Conservation (phyloP, 2,888 invertebrate genomes). For the Agrilus cyanescens region DNA sequence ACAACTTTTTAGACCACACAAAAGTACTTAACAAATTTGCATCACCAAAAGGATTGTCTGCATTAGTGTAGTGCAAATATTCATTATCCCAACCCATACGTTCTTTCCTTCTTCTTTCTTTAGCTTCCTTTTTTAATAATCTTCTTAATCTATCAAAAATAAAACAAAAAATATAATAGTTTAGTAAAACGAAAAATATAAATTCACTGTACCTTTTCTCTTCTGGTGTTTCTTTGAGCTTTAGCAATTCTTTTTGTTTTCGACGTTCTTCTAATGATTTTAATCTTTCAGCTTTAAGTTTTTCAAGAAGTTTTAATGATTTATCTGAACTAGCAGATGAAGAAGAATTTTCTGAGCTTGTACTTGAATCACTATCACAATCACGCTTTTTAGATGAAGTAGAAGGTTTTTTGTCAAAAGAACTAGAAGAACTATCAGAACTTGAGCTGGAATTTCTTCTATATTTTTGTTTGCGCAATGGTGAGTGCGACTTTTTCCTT, state of each 20-base stretch:
- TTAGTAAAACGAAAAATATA: neutral
- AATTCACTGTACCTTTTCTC: conserved; percentile 57
- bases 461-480: neutral
- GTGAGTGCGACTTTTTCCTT: too few relatives aligned
- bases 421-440: neutral
- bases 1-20: conserved; percentile 93
- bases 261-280: conserved; percentile 52
- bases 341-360: conserved; percentile 15
- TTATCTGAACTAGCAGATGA: conserved; percentile 34
- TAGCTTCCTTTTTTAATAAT: conserved; percentile 80
- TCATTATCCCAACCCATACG: conserved; percentile 97
- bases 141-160: conserved; percentile 42
- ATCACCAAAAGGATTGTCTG: conserved; percentile 98
- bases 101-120: conserved; percentile 76
- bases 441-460: neutral
- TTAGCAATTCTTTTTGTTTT: conserved; percentile 61
- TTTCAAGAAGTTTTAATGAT: conserved; percentile 55
- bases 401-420: neutral
- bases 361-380: conserved; percentile 6
- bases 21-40: conserved; percentile 89
- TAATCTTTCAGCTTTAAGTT: conserved; percentile 59
- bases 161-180: neutral
- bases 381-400: neutral
- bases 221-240: conserved; percentile 89
- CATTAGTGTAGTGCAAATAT: conserved; percentile 93